phyloP scores from a whole-genome alignment of 2,888 invertebrate genomes.

The Abscondita cerata region DNA sequence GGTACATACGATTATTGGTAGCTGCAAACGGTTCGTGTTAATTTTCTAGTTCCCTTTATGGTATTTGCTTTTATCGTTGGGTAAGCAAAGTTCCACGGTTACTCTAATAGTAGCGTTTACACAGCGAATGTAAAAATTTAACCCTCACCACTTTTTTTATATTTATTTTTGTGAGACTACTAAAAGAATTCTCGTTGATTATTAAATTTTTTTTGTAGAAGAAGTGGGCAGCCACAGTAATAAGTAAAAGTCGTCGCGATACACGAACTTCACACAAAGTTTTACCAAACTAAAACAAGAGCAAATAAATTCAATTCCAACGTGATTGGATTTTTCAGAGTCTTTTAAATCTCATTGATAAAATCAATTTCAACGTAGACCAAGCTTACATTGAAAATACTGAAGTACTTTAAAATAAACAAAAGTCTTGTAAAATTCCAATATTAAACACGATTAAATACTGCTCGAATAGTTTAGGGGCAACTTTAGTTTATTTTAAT shows the following conservation, averaged over 20 bases:
- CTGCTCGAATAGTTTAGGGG: too few species aligned
- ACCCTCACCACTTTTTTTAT: too few species aligned
- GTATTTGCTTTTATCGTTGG: conserved; percentile 25
- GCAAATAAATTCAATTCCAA: conserved; percentile 44
- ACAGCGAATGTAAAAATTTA: too few species aligned
- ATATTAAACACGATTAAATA: too few species aligned
- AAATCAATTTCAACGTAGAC: conserved; percentile 42
- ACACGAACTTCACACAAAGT: conserved; percentile 37
- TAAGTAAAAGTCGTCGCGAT: conserved; percentile 34
- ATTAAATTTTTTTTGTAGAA: conserved; percentile 17
- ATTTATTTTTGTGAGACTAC: background rate
- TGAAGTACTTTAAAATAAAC: conserved; percentile 27
- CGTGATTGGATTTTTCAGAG: conserved; percentile 48
- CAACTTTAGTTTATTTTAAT: too few species aligned
- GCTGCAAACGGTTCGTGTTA: conserved; percentile 45
- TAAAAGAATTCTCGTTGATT: too few species aligned
- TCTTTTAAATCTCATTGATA: conserved; percentile 48
- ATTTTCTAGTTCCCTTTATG: conserved; percentile 42
- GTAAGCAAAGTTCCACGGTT: too few species aligned
- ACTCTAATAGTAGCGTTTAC: too few species aligned
- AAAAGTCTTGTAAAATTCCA: conserved; percentile 17
- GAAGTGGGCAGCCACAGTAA: too few species aligned
- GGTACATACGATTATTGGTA: conserved; percentile 45
- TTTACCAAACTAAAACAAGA: conserved; percentile 36
- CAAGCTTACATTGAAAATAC: conserved; percentile 28